These are phyloP conservation scores for Pocillopora damicornis DNA, from an alignment of 64 coral and sea anemone genomes.

Conservation along the genomic window DNA sequence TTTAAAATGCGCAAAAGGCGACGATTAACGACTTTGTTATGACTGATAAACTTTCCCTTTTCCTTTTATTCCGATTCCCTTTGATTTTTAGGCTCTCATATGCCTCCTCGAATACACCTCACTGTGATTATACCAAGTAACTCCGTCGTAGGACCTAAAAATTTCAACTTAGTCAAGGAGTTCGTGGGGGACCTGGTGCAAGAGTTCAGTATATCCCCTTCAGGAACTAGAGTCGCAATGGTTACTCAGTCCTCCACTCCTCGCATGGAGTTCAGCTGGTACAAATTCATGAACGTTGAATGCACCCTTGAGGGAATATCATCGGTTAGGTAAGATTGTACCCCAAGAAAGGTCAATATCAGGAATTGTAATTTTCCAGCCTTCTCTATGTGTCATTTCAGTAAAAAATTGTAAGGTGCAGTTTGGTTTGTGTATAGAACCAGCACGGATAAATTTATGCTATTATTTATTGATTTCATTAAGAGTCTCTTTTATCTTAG, in stretches of 20 bases:
- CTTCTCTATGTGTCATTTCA: too few relatives aligned
- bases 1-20: too few relatives aligned
- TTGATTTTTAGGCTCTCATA: neutral
- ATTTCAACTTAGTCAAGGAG: constrained; percentile 8
- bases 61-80: neutral
- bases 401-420: too few relatives aligned
- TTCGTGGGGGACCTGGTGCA: constrained; percentile 22
- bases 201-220: constrained; percentile 27
- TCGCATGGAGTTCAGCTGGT: constrained; percentile 6
- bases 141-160: constrained; percentile 2
- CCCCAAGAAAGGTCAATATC: too few relatives aligned
- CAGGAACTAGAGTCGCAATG: constrained; percentile 46
- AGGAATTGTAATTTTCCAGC: too few relatives aligned
- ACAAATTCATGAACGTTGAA: constrained; percentile 41
- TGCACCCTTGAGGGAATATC: constrained; percentile 24
- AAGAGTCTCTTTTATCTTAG: too few relatives aligned
- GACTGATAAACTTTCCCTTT: neutral
- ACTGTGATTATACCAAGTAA: constrained; percentile 8
- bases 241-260: constrained; percentile 13
- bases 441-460: too few relatives aligned
- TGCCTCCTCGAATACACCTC: constrained; percentile 13
- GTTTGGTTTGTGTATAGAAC: too few relatives aligned
- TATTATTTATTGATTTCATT: too few relatives aligned
- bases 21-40: too few relatives aligned
- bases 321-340: neutral